Evolutionary conservation across 2,113 vertebrate genomes (phyloP).

Genomic region (Tetraodon nigroviridis): DNA sequence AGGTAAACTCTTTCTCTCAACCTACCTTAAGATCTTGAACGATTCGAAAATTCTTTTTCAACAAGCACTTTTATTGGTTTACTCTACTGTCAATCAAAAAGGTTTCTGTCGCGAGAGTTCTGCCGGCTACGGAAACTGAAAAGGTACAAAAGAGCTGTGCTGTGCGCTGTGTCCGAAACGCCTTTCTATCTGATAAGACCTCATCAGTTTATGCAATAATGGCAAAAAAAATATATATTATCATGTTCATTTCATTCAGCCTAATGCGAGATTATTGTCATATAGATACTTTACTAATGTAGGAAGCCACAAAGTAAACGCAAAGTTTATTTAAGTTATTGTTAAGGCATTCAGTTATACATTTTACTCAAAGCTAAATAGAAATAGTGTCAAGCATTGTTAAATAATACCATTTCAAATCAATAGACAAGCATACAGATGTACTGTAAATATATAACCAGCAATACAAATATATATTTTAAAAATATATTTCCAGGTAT

Average conservation of each 20-base stretch:
- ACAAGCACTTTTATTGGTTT: constrained; percentile 28
- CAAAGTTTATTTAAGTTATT: constrained; percentile 40
- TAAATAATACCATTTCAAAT: constrained; percentile 20
- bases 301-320: background rate
- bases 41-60: background rate
- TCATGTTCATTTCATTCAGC: background rate
- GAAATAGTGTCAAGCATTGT: constrained; percentile 14
- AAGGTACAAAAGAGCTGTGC: constrained; percentile 1
- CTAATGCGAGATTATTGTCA: background rate
- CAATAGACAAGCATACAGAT: constrained; percentile 18
- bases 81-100: constrained; percentile 30
- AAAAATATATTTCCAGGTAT: constrained; percentile 41
- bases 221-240: background rate
- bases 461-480: constrained; percentile 36
- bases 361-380: background rate
- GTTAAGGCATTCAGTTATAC: background rate
- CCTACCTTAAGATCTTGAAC: constrained; percentile 29
- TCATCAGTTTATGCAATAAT: background rate
- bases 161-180: background rate
- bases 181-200: background rate
- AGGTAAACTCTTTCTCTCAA: constrained; percentile 54
- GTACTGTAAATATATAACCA: constrained; percentile 15
- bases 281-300: background rate
- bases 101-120: rapidly evolving
- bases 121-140: constrained; percentile 39